Evolutionary conservation across 35 echinoderm and acorn worm species (phyloP), one percentile per base, ranked within the genome.

Genomic region (Apostichopus californicus): DNA sequence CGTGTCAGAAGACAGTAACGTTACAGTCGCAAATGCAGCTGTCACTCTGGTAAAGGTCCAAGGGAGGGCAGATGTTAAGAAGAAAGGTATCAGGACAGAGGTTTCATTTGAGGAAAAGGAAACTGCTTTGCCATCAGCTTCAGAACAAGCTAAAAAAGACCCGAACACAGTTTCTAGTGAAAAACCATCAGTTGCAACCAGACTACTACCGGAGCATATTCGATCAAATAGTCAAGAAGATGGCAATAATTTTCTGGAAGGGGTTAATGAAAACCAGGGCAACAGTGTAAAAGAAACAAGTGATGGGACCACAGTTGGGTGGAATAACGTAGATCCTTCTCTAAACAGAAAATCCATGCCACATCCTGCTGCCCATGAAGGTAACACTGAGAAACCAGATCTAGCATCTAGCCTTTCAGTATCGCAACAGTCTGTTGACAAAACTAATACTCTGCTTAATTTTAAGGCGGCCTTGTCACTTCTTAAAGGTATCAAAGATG

Each of bases 381-480:
- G 34, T 46, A 46, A 46, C 34, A 46, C 34, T 46, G 77, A 78
- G 77, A 78, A 78, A 17, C 77, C 77, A 22, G 8, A 11, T 8
- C 4, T 78, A 78, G 8, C 77, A 46, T 78, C 77, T 78, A 0
- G 9, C 10, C 8, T 1, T 78, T 46, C 34, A 46, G 34, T 46
- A 54, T 24, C 23, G 18, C 64, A 68, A 14, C 22, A 53, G 12
- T 57, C 55, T 52, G 21, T 18, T 20, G 61, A 89, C 17, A 89
- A 53, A 72, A 55, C 34, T 20, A 64, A 89, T 55, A 89, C 86
- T 3, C 6, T 72, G 24, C 8, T 12, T 18, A 89, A 28, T 6
- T 89, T 89, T 73, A n/a, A 66, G 8, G 86, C 53, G 25, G 17
- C 86, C 7, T 73, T 89, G 72, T 60, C 57, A 65, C 20, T 89